These are phyloP conservation scores for Nettapus auritus DNA, from an alignment of 2,113 vertebrate species.

Conservation along the genomic window DNA sequence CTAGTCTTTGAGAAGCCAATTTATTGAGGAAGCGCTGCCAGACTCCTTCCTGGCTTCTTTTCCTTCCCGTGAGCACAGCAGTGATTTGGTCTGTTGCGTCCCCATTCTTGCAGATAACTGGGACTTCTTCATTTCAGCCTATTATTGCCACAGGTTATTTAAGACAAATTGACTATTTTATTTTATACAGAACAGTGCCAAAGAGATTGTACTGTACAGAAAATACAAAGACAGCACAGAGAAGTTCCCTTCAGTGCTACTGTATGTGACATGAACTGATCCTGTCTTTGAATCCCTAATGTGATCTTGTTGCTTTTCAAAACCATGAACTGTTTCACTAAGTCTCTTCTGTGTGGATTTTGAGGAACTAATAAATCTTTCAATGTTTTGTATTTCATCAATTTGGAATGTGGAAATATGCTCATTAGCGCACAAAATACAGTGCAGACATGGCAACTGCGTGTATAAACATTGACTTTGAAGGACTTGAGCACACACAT, in stretches of 20 bases:
- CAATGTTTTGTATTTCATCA: background rate
- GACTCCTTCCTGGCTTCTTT: background rate
- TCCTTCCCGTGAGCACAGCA: background rate
- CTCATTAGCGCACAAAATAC: background rate
- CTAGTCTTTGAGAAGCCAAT: constrained; percentile 18
- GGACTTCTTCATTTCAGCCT: background rate
- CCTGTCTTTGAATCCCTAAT: background rate
- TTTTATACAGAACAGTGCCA: background rate
- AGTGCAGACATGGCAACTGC: background rate
- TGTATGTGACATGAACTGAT: background rate
- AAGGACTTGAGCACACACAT: background rate
- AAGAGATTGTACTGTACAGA: background rate
- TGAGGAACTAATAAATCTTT: background rate
- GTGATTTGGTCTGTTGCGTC: background rate
- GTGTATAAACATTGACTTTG: background rate
- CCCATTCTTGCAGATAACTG: background rate
- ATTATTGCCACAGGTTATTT: background rate
- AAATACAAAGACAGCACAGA: background rate
- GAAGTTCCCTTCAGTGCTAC: background rate
- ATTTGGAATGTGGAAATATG: background rate
- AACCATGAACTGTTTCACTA: background rate
- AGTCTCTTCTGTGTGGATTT: background rate
- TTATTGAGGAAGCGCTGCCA: background rate
- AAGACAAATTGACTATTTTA: background rate
- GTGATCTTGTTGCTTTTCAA: background rate